A percentile compares a stretch with the other conserved stretches of the same genome.
Conservation (phyloP, 1,140 invertebrate genomes). For the Pseudomyrmex pallidus region DNA sequence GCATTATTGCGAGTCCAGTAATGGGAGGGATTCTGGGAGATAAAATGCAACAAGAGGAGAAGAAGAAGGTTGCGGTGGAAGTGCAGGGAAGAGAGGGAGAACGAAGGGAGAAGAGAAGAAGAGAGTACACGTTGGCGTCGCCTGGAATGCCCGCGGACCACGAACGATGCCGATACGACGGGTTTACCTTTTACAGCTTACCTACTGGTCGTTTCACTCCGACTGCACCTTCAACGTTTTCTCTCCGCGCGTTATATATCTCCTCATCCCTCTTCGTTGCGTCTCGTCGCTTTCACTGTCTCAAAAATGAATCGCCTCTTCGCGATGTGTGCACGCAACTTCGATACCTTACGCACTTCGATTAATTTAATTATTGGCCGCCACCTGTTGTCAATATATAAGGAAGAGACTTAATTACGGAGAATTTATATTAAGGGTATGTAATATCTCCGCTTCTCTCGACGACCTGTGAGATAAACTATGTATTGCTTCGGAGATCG, state of each 20-base stretch:
- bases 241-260: conserved; percentile 52
- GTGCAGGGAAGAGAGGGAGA: conserved; percentile 58
- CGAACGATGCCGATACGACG: conserved; percentile 81
- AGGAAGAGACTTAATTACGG: conserved; percentile 35
- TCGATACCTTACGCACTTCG: conserved; percentile 20
- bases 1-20: conserved; percentile 73
- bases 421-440: conserved; percentile 42
- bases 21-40: conserved; percentile 65
- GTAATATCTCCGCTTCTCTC: conserved; percentile 32
- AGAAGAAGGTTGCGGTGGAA: conserved; percentile 33
- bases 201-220: conserved; percentile 81
- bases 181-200: conserved; percentile 82
- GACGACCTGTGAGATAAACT: conserved; percentile 6
- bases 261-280: conserved; percentile 13
- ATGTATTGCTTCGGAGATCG: conserved; percentile 14
- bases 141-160: conserved; percentile 81
- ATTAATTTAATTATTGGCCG: conserved; percentile 54
- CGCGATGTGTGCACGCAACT: conserved; percentile 25
- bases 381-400: conserved; percentile 38
- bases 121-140: conserved; percentile 81
- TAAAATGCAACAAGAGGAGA: conserved; percentile 55
- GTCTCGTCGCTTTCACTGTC: conserved; percentile 21
- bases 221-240: conserved; percentile 63
- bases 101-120: conserved; percentile 70
- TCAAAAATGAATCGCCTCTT: conserved; percentile 35